Base-by-base conservation (phyloP, 2,113 vertebrate genomes). In the Epinephelus lanceolatus region DNA sequence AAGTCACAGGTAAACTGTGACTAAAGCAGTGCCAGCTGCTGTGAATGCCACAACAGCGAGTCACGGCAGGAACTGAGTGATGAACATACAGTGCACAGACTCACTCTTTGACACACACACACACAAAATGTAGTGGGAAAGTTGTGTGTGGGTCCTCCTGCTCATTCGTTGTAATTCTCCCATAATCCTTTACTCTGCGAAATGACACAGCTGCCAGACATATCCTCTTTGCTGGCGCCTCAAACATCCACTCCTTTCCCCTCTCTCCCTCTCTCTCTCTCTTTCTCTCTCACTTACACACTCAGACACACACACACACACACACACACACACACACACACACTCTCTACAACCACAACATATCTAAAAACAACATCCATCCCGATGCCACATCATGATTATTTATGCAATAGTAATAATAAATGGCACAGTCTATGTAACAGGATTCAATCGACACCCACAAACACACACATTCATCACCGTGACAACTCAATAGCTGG, bases 121-220 rank as follows among this genome's bases (percentile, higher is more conserved):
- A 62, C 49, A 80, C 81, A 59, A 61, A 55, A 61, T 68, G 49
- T 69, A 49, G 79, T 84, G 71, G 21, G 76, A 79, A 80, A 80
- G 45, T 65, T 84, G 45, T 74, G 42, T 27, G 55, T n/a, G 79
- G 47, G 42, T 78, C 61, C 75, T 88, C 55, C 65, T 62, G 82
- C 85, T 89, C 82, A 78, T 87, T 93, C 14, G 57, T 73, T 78
- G 84, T 89, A 92, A 90, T 82, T 86, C 90, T 91, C 87, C 85
- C 84, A 90, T 92, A 94, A 95, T 92, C 88, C 89, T 92, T 88
- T 83, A 88, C 90, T 87, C 82, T 86, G 63, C 55, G 30, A 92
- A 93, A 89, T 87, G 88, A 87, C 90, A 94, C 90, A 93, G 92
- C 86, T 93, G 91, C 89, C 89, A 88, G 91, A 87, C 90, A 88